Conservation (phyloP, 37 sponge, comb jelly and placozoan species). For the Bolinopsis microptera region DNA sequence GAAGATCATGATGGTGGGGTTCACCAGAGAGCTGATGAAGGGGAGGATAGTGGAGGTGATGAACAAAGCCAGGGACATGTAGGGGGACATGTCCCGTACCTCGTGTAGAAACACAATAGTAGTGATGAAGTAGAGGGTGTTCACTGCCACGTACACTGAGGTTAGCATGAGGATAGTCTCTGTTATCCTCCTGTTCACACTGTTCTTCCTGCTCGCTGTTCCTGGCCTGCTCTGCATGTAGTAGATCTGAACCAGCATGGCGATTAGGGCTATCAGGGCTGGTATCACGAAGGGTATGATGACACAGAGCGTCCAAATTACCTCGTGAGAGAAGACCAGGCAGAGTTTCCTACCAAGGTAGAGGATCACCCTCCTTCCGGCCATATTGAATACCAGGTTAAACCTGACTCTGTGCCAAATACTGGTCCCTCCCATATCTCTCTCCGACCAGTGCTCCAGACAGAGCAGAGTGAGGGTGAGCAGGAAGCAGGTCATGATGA, state of each 20-base stretch:
- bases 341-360: constrained; percentile 12
- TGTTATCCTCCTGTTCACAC: not conserved
- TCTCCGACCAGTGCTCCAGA: not conserved
- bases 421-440: not conserved
- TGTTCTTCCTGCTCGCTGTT: not conserved
- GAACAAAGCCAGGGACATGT: not conserved
- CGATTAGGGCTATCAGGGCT: not conserved
- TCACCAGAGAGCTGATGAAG: not conserved
- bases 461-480: not conserved
- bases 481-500: not conserved
- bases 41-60: constrained; percentile 28
- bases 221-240: not conserved
- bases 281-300: constrained; percentile 7
- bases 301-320: not conserved
- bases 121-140: constrained; percentile 6
- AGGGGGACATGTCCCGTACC: not conserved
- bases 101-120: not conserved
- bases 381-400: not conserved
- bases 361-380: not conserved
- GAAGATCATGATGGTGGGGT: not conserved
- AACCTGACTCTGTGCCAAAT: constrained; percentile 3
- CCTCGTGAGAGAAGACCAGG: not conserved
- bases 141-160: not conserved
- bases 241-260: constrained; percentile 19
- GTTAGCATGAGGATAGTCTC: not conserved